Conservation (phyloP, 23 tunicate species). For the Ciona savignyi region DNA sequence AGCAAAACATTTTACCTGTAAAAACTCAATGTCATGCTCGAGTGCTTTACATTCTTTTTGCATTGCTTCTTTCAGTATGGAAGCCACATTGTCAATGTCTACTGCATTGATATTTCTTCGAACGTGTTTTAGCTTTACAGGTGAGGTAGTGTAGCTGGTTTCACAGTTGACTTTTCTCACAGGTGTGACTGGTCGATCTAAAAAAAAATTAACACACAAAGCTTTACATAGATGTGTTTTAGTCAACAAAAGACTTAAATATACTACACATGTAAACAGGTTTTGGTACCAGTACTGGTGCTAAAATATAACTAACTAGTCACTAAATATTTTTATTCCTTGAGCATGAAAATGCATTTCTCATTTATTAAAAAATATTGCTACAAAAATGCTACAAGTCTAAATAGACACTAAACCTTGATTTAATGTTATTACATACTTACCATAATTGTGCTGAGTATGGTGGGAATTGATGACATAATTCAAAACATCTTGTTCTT, state of each 20-base stretch:
- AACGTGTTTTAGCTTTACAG: constrained; percentile 48
- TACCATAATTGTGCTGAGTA: not conserved
- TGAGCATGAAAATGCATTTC: too few relatives aligned
- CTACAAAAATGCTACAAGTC: too few relatives aligned
- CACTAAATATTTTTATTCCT: too few relatives aligned
- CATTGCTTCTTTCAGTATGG: constrained; percentile 47
- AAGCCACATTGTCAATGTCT: constrained; percentile 48
- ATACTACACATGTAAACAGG: too few relatives aligned
- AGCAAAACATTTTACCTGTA: constrained; percentile 72
- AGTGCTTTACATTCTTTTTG: constrained; percentile 61
- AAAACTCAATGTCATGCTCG: constrained; percentile 64
- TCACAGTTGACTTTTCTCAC: constrained; percentile 18
- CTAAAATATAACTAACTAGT: too few relatives aligned
- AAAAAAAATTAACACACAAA: too few relatives aligned
- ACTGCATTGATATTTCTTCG: constrained; percentile 34
- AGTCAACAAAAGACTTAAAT: too few relatives aligned
- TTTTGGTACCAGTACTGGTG: too few relatives aligned
- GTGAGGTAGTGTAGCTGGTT: constrained; percentile 13
- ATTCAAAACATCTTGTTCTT: not conserved
- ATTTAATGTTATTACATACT: too few relatives aligned
- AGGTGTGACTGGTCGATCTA: constrained; percentile 35
- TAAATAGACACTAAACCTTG: too few relatives aligned
- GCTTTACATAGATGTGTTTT: too few relatives aligned
- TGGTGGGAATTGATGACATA: not conserved
- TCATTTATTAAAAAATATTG: too few relatives aligned